Base-by-base conservation (phyloP, 1,140 invertebrate species). In the Bombus picipes region DNA sequence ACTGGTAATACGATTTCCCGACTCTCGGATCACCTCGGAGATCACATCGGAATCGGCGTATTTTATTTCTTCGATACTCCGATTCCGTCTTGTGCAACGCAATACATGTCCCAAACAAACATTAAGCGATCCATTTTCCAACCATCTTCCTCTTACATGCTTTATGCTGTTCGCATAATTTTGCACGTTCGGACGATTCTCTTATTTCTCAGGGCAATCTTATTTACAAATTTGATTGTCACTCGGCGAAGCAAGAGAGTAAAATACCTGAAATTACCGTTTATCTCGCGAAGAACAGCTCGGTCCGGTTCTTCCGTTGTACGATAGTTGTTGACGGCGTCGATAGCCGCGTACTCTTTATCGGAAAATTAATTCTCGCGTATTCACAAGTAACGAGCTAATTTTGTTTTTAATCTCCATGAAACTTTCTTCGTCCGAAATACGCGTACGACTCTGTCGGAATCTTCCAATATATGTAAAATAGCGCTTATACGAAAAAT, bases 1-100 rank as follows among this genome's bases (percentile, higher is more conserved):
- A 5, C 41, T 18, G 34, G 71, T 88, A 89, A 89, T 62, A 66
- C 75, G 84, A 88, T 77, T 88, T 89, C 43, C 62, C 39, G 39
- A 66, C 79, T 76, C 82, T 74, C 83, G 32, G 37, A 72, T 75
- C 41, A 4, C n/a, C 66, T 59, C 34, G 65, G 34, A 79, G 65
- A 47, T 86, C 86, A 34, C 65, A 76, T 88, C 77, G 62, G 65
- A 65, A 81, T 84, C 78, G 73, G 65, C 66, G 65, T 78, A n/a
- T 18, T 28, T 15, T 65, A 47, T 86, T 88, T 81, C 39, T 68
- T n/a, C 53, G 39, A 73, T 70, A n/a, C 43, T 85, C 76, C 66
- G 68, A 47, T 65, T 66, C 62, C 79, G 32, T 68, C 47, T 53
- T 47, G n/a, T 76, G 84, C 68, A 88, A 89, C 18, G 25, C 57